Conservation (phyloP, 2,888 invertebrate species). For the Teinopalpus imperialis region DNA sequence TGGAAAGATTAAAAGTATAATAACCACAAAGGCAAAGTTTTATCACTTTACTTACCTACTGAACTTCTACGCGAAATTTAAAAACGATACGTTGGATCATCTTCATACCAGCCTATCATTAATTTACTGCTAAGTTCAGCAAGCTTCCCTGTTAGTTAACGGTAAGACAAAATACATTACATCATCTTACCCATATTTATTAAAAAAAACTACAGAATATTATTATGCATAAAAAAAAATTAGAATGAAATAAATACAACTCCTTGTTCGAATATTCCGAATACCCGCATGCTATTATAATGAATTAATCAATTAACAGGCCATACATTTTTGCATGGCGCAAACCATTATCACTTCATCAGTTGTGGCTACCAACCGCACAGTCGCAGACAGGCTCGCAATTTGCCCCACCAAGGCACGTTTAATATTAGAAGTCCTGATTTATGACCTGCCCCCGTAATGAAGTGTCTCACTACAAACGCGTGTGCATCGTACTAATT, state of each 20-base stretch:
- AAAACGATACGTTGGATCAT: too few species aligned
- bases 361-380: conserved; percentile 47
- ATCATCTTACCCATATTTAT: too few species aligned
- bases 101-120: too few species aligned
- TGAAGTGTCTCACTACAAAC: conserved; percentile 79
- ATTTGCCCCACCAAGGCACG: conserved; percentile 79
- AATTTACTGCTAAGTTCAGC: too few species aligned
- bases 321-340: conserved; percentile 38
- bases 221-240: too few species aligned
- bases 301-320: conserved; percentile 24
- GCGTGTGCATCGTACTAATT: conserved; percentile 75
- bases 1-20: conserved; percentile 22
- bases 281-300: conserved; percentile 3
- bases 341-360: conserved; percentile 44
- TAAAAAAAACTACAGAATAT: too few species aligned
- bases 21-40: too few species aligned
- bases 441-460: conserved; percentile 78
- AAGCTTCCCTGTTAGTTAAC: too few species aligned
- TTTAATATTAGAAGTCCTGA: conserved; percentile 83
- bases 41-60: too few species aligned
- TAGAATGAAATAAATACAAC: too few species aligned
- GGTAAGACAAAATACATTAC: too few species aligned
- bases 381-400: conserved; percentile 58
- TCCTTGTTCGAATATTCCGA: background rate
- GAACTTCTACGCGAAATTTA: too few species aligned